Evolutionary conservation across 2,797 vertebrate genomes (phyloP).

Genomic region (Miichthys miiuy): DNA sequence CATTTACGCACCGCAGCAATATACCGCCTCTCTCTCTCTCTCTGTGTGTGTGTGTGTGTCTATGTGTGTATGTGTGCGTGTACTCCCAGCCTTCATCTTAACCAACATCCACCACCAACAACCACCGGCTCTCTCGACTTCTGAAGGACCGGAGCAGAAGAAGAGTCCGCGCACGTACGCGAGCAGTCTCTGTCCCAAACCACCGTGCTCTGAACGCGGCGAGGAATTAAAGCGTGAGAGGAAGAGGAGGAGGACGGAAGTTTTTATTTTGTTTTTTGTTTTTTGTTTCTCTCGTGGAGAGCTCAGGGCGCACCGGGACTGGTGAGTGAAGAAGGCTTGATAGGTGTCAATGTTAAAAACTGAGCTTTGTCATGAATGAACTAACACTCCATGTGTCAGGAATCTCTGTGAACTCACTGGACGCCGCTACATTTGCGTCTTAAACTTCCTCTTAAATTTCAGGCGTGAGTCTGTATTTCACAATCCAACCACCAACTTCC

Average conservation of each 20-base stretch:
- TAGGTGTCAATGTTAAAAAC: neutral
- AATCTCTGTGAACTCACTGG: no score
- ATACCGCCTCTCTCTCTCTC: neutral
- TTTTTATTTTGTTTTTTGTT: conserved; percentile 52
- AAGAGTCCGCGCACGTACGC: neutral
- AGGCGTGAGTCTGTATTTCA: neutral
- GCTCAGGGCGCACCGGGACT: conserved; percentile 71
- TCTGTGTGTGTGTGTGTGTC: no score
- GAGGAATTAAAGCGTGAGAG: conserved; percentile 64
- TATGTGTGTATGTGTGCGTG: neutral
- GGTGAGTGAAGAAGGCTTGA: conserved; percentile 75
- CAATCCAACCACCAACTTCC: neutral
- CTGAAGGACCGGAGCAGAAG: conserved; percentile 20
- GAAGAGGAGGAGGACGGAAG: conserved; percentile 74
- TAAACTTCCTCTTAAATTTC: conserved; percentile 1
- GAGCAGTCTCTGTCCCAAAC: conserved; percentile 28
- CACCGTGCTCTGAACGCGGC: conserved; percentile 65
- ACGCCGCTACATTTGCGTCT: neutral
- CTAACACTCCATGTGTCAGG: neutral
- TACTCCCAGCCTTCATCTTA: neutral
- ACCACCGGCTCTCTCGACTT: conserved; percentile 1
- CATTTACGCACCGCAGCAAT: conserved; percentile 57
- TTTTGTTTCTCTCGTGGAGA: conserved; percentile 48
- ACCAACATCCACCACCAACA: neutral
- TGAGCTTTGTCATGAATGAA: neutral